Percentiles rank a stretch among this genome's conserved stretches.
Conservation (phyloP, 1,140 invertebrate species). For the Pseudachorutes palmiensis region DNA sequence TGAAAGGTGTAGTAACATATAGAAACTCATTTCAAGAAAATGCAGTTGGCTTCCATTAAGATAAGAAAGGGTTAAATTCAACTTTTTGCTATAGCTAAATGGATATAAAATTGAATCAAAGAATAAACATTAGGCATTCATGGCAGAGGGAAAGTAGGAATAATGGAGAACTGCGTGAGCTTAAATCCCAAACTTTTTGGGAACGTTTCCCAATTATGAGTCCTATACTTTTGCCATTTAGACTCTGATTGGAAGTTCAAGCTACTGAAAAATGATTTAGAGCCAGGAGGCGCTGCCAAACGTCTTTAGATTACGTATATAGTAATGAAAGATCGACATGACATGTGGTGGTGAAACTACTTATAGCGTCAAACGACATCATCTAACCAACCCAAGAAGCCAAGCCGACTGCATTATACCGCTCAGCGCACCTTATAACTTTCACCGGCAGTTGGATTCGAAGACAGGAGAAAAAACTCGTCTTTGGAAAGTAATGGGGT, state of each 20-base stretch:
- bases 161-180: background rate
- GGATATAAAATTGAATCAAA: background rate
- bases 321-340: background rate
- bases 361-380: background rate
- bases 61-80: background rate
- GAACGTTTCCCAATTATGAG: constrained; percentile 22
- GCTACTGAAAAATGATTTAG: constrained; percentile 33
- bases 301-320: background rate
- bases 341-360: background rate
- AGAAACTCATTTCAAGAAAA: no score
- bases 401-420: no score
- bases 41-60: no score
- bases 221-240: constrained; percentile 19
- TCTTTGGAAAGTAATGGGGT: background rate
- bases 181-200: no score
- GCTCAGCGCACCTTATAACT: background rate
- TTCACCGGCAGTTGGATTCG: background rate
- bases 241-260: constrained; percentile 27
- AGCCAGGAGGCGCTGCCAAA: background rate
- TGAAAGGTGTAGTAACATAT: no score
- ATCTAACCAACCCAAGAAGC: no score
- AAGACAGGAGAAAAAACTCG: background rate
- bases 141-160: background rate
- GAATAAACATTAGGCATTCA: background rate
- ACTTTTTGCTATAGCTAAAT: background rate